Base-by-base conservation (phyloP, 2,113 vertebrate species). In the Pomatostomus ruficeps region DNA sequence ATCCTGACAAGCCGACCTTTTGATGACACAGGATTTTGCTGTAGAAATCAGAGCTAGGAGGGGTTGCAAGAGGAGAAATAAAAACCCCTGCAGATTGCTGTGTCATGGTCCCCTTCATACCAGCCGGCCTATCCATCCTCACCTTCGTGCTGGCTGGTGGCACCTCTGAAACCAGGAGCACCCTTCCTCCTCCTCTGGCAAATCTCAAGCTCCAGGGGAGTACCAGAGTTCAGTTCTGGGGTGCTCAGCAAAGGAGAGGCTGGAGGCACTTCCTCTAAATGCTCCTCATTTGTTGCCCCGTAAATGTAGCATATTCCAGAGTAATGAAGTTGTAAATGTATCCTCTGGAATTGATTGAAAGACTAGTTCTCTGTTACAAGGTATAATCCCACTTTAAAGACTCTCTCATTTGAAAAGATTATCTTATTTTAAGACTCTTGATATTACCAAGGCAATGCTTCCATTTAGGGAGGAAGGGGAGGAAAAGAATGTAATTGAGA, bases 341-440 rank as follows among this genome's bases (percentile, higher is more conserved):
- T 96, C 84, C 89, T 85, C 46, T 46, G 63, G 76, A 91, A 49
- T 10, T 51, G 89, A 85, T 76, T 58, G 91, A 43, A 85, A 76
- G 49, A 25, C 45, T 88, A 13, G 62, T 65, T 91, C 4, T 10
- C 78, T 33, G 6, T 49, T 91, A 62, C 73, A 51, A 88, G 21
- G 74, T 79, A 62, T 91, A 90, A 94, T 95, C 85, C 90, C 66
- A 62, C 71, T 91, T 85, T 70, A 88, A 89, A 91, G 76, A 61
- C 73, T 72, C 68, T 81, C 78, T 92, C 45, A 70, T 95, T 96
- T 93, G 54, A 72, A 92, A 91, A 75, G 66, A 49, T 89, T 72
- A 87, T 96, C 94, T 92, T 92, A 65, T 91, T 96, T 87, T 95
- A 95, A 85, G 85, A 51, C 85, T 91, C 74, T 62, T 40, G 85